Conservation (phyloP, 2,113 vertebrate species). For the Notothenia coriiceps region DNA sequence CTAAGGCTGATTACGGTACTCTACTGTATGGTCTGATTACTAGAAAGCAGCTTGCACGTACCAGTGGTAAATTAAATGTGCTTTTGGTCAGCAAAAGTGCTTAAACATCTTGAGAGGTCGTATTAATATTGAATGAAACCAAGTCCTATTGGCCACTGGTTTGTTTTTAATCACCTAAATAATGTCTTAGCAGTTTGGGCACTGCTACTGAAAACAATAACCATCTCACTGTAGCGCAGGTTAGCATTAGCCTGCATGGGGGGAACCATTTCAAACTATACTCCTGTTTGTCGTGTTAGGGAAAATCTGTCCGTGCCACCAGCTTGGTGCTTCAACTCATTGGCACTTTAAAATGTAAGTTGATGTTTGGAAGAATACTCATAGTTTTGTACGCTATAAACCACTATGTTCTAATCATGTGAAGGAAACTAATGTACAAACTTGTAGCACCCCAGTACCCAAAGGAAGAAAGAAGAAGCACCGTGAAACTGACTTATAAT, state of each 20-base stretch:
- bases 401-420: constrained; percentile 35
- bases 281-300: constrained; percentile 10
- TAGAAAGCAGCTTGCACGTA: constrained; percentile 36
- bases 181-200: constrained; percentile 36
- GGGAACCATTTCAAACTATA: constrained; percentile 35
- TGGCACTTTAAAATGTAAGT: constrained; percentile 79
- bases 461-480: constrained; percentile 69
- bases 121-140: not conserved
- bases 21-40: not conserved
- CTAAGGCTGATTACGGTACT: constrained; percentile 13
- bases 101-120: constrained; percentile 6
- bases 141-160: constrained; percentile 4
- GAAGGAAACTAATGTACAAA: constrained; percentile 43
- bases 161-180: constrained; percentile 26
- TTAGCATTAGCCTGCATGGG: constrained; percentile 45
- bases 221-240: constrained; percentile 32
- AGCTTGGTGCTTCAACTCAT: constrained; percentile 66
- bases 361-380: constrained; percentile 32
- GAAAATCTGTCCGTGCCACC: constrained; percentile 40
- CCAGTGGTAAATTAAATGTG: constrained; percentile 11
- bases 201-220: constrained; percentile 17
- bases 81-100: constrained; percentile 21
- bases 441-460: constrained; percentile 62
- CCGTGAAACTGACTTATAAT: constrained; percentile 27
- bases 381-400: constrained; percentile 12